Evolutionary conservation across 2,113 vertebrate genomes (phyloP), one percentile per base, ranked within the genome.

Genomic region (Malurus cyaneus): DNA sequence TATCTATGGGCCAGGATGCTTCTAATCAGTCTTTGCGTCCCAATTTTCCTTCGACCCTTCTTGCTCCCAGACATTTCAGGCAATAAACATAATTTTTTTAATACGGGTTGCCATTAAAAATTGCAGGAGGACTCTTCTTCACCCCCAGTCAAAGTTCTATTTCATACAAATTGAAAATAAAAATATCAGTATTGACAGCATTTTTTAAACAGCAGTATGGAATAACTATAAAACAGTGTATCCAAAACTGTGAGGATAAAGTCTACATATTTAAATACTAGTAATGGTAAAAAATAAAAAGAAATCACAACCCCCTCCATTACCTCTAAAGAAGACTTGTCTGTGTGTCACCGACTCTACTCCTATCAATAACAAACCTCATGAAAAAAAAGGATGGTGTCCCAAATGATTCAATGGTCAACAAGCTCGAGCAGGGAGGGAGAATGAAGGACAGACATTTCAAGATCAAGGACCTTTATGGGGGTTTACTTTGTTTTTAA

Each of bases 261-360:
- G 7, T 29, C 42, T 82, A 90, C 0, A 0, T 32, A 80, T 34
- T 79, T 80, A 56, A 64, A 88, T 44, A 82, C 31, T 23, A 69
- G 61, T 12, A 69, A 57, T 73, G 9, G 14, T 28, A 65, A 76
- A 69, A 65, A 28, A 32, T n/a, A 1, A 3, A 4, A 1, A 5
- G 1, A 47, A 46, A 80, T 2, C 23, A 50, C 0, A 4, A 1
- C 1, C 2, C 1, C 6, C 2, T 1, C 13, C 2, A 15, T 26
- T 34, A 31, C 24, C 4, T 50, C 59, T n/a, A 76, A 1, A 50
- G 47, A 95, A 80, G 18, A 77, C 14, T 41, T 66, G 7, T 44
- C 41, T 2, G 2, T 84, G 18, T 47, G 11, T 88, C 36, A 66
- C 4, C 14, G 32, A 18, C 44, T 80, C 66, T 56, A 71, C 29